Evolutionary conservation across 2,113 vertebrate species (phyloP).

Genomic region (Ictidomys tridecemlineatus): DNA sequence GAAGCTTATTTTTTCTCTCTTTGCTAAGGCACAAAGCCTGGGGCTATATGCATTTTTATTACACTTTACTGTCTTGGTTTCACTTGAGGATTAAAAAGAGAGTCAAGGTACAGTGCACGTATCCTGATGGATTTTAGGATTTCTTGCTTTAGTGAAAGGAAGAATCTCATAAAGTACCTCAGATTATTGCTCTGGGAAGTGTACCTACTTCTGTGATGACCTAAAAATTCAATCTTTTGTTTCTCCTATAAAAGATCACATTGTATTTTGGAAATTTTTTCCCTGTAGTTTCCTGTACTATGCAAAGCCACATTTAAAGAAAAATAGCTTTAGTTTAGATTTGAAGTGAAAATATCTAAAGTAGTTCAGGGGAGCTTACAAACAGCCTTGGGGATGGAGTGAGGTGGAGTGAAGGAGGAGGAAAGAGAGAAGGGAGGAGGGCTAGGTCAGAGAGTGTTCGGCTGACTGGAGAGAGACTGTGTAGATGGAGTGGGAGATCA

Average conservation of each 20-base stretch:
- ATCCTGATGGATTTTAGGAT: constrained; percentile 78
- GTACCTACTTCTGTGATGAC: constrained; percentile 73
- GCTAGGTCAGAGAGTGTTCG: background rate
- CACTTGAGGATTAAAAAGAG: constrained; percentile 77
- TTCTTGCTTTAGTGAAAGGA: constrained; percentile 71
- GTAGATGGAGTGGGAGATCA: background rate
- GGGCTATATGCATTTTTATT: constrained; percentile 85
- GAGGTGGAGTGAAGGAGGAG: background rate
- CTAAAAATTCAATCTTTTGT: constrained; percentile 76
- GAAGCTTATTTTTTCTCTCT: constrained; percentile 78
- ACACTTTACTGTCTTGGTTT: constrained; percentile 81
- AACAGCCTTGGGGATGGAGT: background rate
- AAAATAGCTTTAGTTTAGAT: constrained; percentile 67
- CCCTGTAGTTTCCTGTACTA: constrained; percentile 67
- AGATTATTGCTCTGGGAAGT: constrained; percentile 78
- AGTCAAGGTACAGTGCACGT: constrained; percentile 62
- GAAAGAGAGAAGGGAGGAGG: background rate
- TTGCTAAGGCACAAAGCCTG: constrained; percentile 77
- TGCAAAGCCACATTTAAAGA: constrained; percentile 61
- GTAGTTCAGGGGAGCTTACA: constrained; percentile 47
- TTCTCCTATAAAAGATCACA: constrained; percentile 75
- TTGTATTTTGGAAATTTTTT: constrained; percentile 61
- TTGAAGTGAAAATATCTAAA: constrained; percentile 65
- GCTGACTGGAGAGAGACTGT: background rate
- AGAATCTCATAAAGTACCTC: constrained; percentile 75